Base-by-base conservation (phyloP, 2,888 invertebrate species). In the Aspidiotus rigidus region DNA sequence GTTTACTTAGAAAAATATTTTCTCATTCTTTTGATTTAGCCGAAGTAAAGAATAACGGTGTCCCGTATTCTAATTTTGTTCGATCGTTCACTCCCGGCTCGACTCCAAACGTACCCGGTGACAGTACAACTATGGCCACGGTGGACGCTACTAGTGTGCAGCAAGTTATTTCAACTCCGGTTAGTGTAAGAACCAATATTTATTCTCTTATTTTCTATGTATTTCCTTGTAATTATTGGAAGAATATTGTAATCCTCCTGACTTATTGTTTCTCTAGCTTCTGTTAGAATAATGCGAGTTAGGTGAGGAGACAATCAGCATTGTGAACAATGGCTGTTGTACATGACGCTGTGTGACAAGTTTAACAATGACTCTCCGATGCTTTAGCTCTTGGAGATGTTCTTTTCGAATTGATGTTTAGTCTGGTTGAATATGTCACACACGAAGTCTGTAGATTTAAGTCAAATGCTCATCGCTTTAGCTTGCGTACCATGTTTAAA, bases 241-340 rank as follows among this genome's bases (percentile, higher is more conserved):
- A 49, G 10, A 13, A 49, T 49, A 49, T 13, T 49, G 11, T 13
- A 49, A 39, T 59, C 39, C 28, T 17, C 39, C 13, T 59, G 13
- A 17, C 39, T 59, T 59, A 11, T 28, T 59, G 11, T 67, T 67
- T 59, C 28, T 64, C 17, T 64, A 57, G 42, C 56, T 56, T 49
- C 59, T 60, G 60, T 41, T 44, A 60, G n/a, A 60, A 49, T 60
- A 39, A 67, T 56, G 57, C 60, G 57, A 67, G 67, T 60, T 59
- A 67, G 60, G 49, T 59, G 67, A 60, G 60, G 67, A 67, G 67
- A 67, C 67, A 67, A 67, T 67, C 44, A 67, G 67, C 67, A 67
- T 15, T 60, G 16, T 44, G 42, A 59, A 67, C 53, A 42, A 67
- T 67, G 67, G 60, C 67, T 49, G 40, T 67, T 67, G 59, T 67